Conservation (phyloP, 2,888 invertebrate species). For the Thereva unica region DNA sequence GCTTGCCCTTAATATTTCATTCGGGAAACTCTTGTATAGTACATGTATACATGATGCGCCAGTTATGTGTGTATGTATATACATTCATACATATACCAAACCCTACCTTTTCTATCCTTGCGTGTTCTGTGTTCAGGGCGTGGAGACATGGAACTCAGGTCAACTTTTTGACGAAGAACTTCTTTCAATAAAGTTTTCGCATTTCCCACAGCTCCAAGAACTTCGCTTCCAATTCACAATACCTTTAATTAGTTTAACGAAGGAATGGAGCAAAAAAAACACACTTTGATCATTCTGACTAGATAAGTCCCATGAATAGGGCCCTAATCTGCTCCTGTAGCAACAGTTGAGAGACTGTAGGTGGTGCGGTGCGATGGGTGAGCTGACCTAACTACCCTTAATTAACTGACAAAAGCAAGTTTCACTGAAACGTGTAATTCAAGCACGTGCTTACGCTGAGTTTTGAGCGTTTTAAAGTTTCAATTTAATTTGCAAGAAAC, state of each 20-base stretch:
- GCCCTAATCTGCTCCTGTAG: slow-evolving; percentile 11
- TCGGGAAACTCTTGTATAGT: not conserved
- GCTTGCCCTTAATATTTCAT: slow-evolving; percentile 20
- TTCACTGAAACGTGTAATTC: slow-evolving; percentile 40
- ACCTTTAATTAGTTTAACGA: slow-evolving; percentile 27
- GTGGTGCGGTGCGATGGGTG: not conserved
- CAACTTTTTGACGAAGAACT: slow-evolving; percentile 1
- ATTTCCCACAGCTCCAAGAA: not conserved
- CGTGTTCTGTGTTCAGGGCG: slow-evolving; percentile 4
- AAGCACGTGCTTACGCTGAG: slow-evolving; percentile 33
- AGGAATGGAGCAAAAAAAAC: slow-evolving; percentile 3
- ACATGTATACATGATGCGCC: not conserved
- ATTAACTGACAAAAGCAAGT: slow-evolving; percentile 38
- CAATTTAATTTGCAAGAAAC: not conserved
- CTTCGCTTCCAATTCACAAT: slow-evolving; percentile 21
- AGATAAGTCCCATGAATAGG: slow-evolving; percentile 8
- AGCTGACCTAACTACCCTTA: slow-evolving; percentile 20
- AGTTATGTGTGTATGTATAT: not conserved
- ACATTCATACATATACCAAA: not conserved
- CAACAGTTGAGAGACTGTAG: not conserved
- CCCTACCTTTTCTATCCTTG: not conserved
- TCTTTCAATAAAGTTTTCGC: slow-evolving; percentile 3
- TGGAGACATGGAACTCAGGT: slow-evolving; percentile 1
- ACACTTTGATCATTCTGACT: slow-evolving; percentile 30
- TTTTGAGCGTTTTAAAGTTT: not conserved